Percentiles rank a stretch among this genome's conserved stretches.
These are phyloP conservation scores for Fragum whitleyi DNA, from an alignment of 2,888 invertebrate genomes.

Conservation along the genomic window DNA sequence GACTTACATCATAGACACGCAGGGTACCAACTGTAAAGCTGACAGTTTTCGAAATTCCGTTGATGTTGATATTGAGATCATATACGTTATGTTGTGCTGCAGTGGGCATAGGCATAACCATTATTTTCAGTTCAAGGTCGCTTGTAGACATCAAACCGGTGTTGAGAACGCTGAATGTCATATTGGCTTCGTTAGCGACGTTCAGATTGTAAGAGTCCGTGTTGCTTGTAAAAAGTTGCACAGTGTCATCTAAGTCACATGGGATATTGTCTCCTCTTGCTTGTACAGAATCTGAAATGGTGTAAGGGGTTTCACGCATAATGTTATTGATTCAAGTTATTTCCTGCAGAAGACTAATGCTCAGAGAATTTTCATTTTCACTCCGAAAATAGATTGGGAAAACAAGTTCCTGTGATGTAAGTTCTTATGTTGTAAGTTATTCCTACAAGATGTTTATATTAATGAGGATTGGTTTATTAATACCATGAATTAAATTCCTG, in stretches of 20 bases:
- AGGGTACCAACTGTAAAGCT: constrained; percentile 2
- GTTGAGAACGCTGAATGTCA: constrained; percentile 13
- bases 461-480: no score
- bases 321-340: no score
- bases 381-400: no score
- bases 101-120: not conserved
- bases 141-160: constrained; percentile 7
- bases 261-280: constrained; percentile 10
- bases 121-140: not conserved
- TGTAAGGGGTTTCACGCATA: no score
- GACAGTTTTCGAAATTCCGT: not conserved
- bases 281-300: not conserved
- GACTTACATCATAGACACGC: constrained; percentile 2
- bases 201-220: not conserved
- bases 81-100: not conserved
- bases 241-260: constrained; percentile 9
- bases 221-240: not conserved
- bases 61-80: not conserved
- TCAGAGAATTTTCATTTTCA: no score
- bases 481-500: no score
- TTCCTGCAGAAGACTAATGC: no score
- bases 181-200: constrained; percentile 7
- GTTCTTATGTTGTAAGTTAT: no score
- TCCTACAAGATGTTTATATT: no score
- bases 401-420: no score